phyloP scores from a whole-genome alignment of 2,888 invertebrate genomes.

The Thereva nobilitata region DNA sequence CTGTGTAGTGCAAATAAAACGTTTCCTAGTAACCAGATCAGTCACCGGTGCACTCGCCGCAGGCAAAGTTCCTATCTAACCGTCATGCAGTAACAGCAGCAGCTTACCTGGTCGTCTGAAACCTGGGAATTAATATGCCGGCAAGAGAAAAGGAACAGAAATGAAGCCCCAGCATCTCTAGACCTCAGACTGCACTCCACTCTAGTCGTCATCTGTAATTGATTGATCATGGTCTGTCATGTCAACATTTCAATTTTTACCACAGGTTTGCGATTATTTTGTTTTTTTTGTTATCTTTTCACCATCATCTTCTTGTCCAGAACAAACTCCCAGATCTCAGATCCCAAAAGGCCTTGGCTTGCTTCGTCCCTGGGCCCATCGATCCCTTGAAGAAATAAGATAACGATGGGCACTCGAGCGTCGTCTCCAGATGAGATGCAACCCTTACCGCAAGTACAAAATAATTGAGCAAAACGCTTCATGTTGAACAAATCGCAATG shows the following conservation, averaged over 20 bases:
- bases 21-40: conserved; percentile 21
- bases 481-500: background rate
- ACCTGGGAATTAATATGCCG: conserved; percentile 5
- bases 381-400: conserved; percentile 21
- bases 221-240: conserved; percentile 34
- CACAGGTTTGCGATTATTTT: conserved; percentile 14
- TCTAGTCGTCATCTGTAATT: conserved; percentile 26
- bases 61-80: background rate
- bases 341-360: conserved; percentile 23
- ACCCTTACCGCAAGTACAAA: background rate
- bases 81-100: conserved; percentile 1
- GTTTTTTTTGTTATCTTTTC: background rate
- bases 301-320: background rate
- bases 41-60: conserved; percentile 13
- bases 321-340: background rate
- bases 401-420: conserved; percentile 17
- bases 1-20: conserved; percentile 13
- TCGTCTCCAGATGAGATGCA: background rate
- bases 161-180: conserved; percentile 5
- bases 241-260: conserved; percentile 35
- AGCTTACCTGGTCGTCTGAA: background rate
- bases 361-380: background rate
- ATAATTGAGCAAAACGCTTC: conserved; percentile 24
- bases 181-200: conserved; percentile 5
- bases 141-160: conserved; percentile 4